These are phyloP conservation scores for Physocephala rufipes DNA, from an alignment of 2,888 invertebrate species.

Conservation along the genomic window DNA sequence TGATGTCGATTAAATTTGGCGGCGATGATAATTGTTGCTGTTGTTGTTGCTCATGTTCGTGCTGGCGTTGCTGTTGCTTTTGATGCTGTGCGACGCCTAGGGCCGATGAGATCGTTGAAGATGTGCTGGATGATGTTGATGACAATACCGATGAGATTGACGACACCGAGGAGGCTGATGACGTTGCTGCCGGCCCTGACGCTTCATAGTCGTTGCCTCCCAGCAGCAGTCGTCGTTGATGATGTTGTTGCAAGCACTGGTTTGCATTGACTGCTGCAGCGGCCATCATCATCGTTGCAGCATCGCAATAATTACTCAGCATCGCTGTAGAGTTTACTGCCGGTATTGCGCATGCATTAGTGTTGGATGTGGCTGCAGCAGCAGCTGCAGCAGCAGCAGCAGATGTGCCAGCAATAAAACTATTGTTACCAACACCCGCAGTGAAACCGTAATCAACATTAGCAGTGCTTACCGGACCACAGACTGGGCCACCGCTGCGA, in stretches of 20 bases:
- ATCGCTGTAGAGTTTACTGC: slow-evolving; percentile 58
- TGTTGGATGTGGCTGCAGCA: slow-evolving; percentile 40
- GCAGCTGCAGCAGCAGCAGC: slow-evolving; percentile 38
- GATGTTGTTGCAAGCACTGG: slow-evolving; percentile 63
- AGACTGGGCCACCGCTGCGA: background rate
- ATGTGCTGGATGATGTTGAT: slow-evolving; percentile 42
- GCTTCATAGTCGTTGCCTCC: slow-evolving; percentile 50
- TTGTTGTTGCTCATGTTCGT: slow-evolving; percentile 40
- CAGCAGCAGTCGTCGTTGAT: slow-evolving; percentile 56
- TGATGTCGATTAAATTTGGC: slow-evolving; percentile 66
- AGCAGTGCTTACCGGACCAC: slow-evolving; percentile 2
- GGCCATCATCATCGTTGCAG: slow-evolving; percentile 64
- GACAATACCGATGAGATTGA: slow-evolving; percentile 47
- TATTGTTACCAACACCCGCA: slow-evolving; percentile 17
- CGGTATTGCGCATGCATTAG: slow-evolving; percentile 46
- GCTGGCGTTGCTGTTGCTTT: slow-evolving; percentile 45
- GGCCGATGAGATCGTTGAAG: slow-evolving; percentile 34
- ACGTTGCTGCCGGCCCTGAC: slow-evolving; percentile 43
- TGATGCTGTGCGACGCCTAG: slow-evolving; percentile 30
- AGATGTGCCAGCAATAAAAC: slow-evolving; percentile 28
- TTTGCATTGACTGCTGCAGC: slow-evolving; percentile 64
- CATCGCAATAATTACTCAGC: slow-evolving; percentile 65
- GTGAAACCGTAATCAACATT: slow-evolving; percentile 32
- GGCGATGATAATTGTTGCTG: slow-evolving; percentile 55
- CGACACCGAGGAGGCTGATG: slow-evolving; percentile 52